Evolutionary conservation across 2,113 vertebrate species (phyloP), one percentile per base, ranked within the genome.

Genomic region (Edolisoma coerulescens): DNA sequence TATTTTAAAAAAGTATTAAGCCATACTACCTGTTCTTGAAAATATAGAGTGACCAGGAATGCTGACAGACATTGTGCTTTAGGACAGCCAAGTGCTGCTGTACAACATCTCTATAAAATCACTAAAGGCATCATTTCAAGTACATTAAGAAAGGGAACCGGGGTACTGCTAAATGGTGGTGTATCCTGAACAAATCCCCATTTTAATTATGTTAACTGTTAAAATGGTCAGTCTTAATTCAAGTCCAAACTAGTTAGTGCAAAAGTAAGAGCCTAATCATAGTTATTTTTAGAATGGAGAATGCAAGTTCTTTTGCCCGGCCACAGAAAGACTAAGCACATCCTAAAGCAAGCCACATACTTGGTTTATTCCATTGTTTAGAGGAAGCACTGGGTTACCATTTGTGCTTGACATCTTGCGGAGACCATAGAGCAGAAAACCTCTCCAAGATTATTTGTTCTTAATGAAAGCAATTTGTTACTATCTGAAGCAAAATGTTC

Each of bases 381-480:
- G 54, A 73, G 63, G 87, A 91, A 96, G 90, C 65, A 76, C 4
- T 33, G 41, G 61, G 47, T 82, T 94, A 82, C 53, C 47, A 67
- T 82, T 93, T 87, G 47, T 85, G 65, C 77, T 83, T 97, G 94
- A 95, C 67, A 89, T 68, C 41, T 95, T 91, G 54, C 3, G 0
- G 70, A 86, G 47, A 77, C 64, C 50, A 64, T 86, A 64, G 52
- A 95, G 73, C 76, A 95, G 61, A 97, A 95, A 97, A 97, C 96
- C 94, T 78, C 22, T 95, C n/a, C 49, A 93, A 96, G 91, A 97
- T 64, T 84, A 87, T 97, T 97, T 97, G 57, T 96, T 97, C 71
- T 92, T 97, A 97, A 97, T 97, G 96, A 97, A 97, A 97, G 76
- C 80, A 92, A 97, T 98, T 97, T 98, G 94, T 97, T 97, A 95